A percentile compares a stretch with the other conserved stretches of the same genome.
These are phyloP conservation scores for Chlorocebus sabaeus DNA, from an alignment of 2,113 vertebrate species.

Conservation along the genomic window DNA sequence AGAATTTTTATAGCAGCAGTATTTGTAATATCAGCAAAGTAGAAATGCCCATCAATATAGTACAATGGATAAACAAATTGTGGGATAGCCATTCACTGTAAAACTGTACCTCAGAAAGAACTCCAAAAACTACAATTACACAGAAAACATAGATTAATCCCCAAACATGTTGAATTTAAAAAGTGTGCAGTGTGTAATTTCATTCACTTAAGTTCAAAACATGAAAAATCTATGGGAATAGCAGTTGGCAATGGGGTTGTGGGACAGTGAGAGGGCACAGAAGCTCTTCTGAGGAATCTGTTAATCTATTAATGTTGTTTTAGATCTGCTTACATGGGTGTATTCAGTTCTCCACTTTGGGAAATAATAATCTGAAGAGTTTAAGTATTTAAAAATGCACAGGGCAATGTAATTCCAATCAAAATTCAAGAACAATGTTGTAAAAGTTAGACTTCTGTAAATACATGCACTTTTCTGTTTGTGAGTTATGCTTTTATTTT, in stretches of 20 bases:
- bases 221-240: background rate
- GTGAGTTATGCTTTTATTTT: background rate
- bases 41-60: background rate
- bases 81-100: background rate
- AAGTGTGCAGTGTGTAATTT: background rate
- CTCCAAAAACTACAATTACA: background rate
- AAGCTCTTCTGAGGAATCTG: background rate
- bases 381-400: too few species aligned
- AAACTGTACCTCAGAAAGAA: background rate
- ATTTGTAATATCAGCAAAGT: background rate
- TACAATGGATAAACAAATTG: background rate
- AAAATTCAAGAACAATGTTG: too few species aligned
- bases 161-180: background rate
- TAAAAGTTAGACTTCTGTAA: too few species aligned
- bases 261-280: background rate
- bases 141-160: background rate
- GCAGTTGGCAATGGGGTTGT: fast-evolving
- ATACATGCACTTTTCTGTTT: background rate
- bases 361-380: too few species aligned
- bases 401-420: too few species aligned
- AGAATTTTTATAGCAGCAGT: background rate
- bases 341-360: background rate
- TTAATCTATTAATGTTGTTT: background rate
- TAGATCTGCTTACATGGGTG: background rate
- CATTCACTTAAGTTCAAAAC: background rate